Conservation (phyloP, 2,888 invertebrate species). For the Amphipyra tragopoginis region DNA sequence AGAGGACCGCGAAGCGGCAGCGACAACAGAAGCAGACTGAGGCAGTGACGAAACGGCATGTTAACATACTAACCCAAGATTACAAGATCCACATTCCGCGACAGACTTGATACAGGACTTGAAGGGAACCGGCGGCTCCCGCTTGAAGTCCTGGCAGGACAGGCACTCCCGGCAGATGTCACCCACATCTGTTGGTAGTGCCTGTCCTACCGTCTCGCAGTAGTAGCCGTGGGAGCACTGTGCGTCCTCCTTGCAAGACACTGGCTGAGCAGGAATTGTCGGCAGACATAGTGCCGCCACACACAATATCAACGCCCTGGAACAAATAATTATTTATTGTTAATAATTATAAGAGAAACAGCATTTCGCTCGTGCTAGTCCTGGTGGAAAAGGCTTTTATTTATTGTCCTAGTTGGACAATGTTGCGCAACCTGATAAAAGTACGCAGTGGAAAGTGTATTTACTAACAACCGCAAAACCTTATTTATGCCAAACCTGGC, state of each 20-base stretch:
- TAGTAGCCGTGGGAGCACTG: constrained; percentile 70
- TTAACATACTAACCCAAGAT: constrained; percentile 64
- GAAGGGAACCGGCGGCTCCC: constrained; percentile 61
- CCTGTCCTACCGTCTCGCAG: constrained; percentile 62
- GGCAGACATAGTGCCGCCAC: constrained; percentile 35
- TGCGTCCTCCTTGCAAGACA: constrained; percentile 61
- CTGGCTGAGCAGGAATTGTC: constrained; percentile 45
- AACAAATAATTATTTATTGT: constrained; percentile 25
- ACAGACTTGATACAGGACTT: constrained; percentile 71
- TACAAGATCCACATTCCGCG: constrained; percentile 74
- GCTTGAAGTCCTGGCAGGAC: constrained; percentile 70
- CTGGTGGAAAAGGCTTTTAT: no score
- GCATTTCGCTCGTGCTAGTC: no score
- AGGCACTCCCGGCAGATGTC: constrained; percentile 71
- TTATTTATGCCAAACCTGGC: no score
- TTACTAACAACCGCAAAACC: no score
- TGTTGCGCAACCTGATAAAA: no score
- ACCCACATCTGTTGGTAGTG: background rate
- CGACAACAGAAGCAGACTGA: background rate
- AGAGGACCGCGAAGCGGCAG: no score
- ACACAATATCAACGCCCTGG: constrained; percentile 44
- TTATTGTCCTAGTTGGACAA: no score
- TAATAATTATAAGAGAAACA: no score
- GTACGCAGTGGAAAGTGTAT: no score
- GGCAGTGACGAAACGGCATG: background rate